Evolutionary conservation across 2,797 vertebrate species (phyloP), one percentile per base, ranked within the genome.

Genomic region (Buphagus erythrorhynchus): DNA sequence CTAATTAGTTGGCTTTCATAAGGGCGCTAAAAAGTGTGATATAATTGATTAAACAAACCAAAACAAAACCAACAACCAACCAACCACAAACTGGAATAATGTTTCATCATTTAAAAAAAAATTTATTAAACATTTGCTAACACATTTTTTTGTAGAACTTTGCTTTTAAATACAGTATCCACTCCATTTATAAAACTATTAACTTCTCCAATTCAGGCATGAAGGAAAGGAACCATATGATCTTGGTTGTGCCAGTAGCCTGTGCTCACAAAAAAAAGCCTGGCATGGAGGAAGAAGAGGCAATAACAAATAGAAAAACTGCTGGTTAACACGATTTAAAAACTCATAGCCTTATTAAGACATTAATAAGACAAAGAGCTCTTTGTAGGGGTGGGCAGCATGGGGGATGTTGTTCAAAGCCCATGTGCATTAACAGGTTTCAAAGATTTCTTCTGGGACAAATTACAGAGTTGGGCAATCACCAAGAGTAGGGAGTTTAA

Each of bases 331-430:
- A 62, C 24, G 43, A 36, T 25, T 26, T 33, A 43, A 77, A 40
- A 36, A 28, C 16, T 22, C 2, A 42, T 2, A 18, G 29, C 15
- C 11, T 36, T 59, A 65, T 29, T 42, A 55, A 68, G 19, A 15
- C 6, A 61, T 16, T 24, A 31, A 10, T 9, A 40, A 62, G 29
- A n/a, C 24, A 59, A 29, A 7, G 16, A 74, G 11, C 3, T 40
- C 36, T 65, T 59, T 2, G 5, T 15, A 46, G 29, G 12, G 10
- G 12, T 43, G 61, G 15, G 18, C 16, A 16, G 40, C 0, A 0
- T 11, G 6, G 5, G 2, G 48, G 10, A 55, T 35, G 4, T 14
- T 72, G 10, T n/a, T 62, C 10, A 6, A 58, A 35, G 25, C 12
- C 43, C 4, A 22, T 28, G 31, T 54, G 17, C 33, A 57, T 14